Conservation (phyloP, 2,888 invertebrate species). For the Cephonodes hylas region DNA sequence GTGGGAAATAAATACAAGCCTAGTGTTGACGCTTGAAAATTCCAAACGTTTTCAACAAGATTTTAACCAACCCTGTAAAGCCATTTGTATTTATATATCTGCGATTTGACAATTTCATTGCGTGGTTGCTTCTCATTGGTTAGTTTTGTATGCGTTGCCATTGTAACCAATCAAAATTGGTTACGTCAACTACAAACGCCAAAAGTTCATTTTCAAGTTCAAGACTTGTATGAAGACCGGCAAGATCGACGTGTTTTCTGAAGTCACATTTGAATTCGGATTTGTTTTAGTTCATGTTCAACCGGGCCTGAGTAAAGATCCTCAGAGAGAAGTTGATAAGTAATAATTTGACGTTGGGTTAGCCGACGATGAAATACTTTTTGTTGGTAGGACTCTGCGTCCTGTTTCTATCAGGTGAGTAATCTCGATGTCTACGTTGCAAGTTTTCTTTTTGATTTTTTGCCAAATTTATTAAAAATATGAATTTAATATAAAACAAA, state of each 20-base stretch:
- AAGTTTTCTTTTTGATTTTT: constrained; percentile 3
- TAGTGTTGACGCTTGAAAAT: too few species aligned
- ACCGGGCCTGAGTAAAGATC: background rate
- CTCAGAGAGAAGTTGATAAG: constrained; percentile 4
- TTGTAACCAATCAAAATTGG: constrained; percentile 1
- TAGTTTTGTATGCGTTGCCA: background rate
- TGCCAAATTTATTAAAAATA: background rate
- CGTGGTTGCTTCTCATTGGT: constrained; percentile 57
- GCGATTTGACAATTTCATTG: constrained; percentile 50
- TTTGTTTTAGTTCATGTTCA: background rate
- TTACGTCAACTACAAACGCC: background rate
- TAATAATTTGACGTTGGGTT: constrained; percentile 12
- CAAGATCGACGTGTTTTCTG: background rate
- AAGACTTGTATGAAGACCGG: constrained; percentile 13
- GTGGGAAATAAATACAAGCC: too few species aligned
- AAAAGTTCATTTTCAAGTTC: constrained; percentile 15
- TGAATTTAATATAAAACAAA: background rate
- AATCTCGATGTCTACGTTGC: constrained; percentile 32
- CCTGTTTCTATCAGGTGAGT: constrained; percentile 68
- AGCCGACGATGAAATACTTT: constrained; percentile 61
- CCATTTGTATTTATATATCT: constrained; percentile 62
- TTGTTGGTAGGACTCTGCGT: constrained; percentile 57
- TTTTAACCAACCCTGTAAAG: constrained; percentile 51
- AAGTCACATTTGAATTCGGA: background rate
- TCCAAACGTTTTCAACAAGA: background rate